A percentile compares a stretch with the other conserved stretches of the same genome.
phyloP scores from a whole-genome alignment of 1,140 invertebrate species.

The Macrotrachela quadricornifera region DNA sequence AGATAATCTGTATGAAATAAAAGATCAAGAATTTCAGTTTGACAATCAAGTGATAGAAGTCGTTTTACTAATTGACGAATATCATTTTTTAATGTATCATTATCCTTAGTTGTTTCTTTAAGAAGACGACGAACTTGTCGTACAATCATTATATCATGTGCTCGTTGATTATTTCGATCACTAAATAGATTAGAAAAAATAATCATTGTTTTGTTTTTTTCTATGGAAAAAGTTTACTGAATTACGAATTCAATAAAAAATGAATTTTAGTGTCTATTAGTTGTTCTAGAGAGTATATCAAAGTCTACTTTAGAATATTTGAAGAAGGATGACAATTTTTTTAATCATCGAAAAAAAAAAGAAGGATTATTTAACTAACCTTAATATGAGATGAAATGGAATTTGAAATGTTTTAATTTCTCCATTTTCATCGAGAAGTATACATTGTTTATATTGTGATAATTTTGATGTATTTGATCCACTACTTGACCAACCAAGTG shows the following conservation, averaged over 20 bases:
- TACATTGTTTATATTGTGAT: conserved; percentile 41
- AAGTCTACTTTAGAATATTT: no score
- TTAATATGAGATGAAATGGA: conserved; percentile 56
- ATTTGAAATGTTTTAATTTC: conserved; percentile 53
- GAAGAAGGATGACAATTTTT: no score
- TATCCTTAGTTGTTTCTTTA: conserved; percentile 21
- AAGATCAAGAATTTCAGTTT: no score
- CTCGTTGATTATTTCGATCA: conserved; percentile 59
- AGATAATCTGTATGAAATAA: no score
- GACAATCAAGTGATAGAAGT: no score
- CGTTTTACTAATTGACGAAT: no score
- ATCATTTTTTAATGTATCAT: conserved; percentile 11
- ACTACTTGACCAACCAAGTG: conserved; percentile 37
- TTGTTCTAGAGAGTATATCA: no score
- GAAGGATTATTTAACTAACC: conserved; percentile 12
- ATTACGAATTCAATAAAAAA: no score
- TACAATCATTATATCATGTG: conserved; percentile 61
- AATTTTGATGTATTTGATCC: no score
- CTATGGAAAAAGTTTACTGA: no score
- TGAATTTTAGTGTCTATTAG: no score
- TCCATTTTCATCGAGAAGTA: conserved; percentile 59
- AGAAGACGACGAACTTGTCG: conserved; percentile 37
- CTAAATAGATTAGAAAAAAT: conserved; percentile 22
- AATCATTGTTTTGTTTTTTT: background rate
- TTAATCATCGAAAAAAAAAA: no score